phyloP scores from a whole-genome alignment of 2,113 vertebrate genomes.

The Coptodon rendalli region DNA sequence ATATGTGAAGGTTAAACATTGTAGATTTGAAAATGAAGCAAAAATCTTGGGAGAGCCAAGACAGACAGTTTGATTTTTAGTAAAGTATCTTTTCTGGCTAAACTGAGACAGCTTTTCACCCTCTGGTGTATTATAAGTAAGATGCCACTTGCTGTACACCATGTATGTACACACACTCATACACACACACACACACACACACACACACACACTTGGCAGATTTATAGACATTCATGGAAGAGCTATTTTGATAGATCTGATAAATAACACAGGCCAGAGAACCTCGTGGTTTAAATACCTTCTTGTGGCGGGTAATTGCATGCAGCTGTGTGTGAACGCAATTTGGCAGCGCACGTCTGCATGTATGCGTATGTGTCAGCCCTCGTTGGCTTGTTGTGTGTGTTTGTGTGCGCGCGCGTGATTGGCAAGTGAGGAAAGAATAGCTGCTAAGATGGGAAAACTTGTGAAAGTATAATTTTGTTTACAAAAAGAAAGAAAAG shows the following conservation, averaged over 20 bases:
- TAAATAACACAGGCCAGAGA: slow-evolving; percentile 39
- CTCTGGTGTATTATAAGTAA: neutral
- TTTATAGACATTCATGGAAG: slow-evolving; percentile 19
- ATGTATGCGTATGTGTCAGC: neutral
- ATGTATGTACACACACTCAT: neutral
- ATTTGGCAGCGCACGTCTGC: slow-evolving; percentile 11
- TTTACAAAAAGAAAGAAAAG: neutral
- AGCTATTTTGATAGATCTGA: slow-evolving; percentile 54
- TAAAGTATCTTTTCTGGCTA: neutral
- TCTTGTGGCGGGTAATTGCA: slow-evolving; percentile 62
- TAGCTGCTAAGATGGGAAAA: neutral
- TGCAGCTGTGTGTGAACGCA: slow-evolving; percentile 60
- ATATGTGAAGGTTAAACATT: neutral
- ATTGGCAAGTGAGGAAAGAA: slow-evolving; percentile 18
- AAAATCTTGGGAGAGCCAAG: neutral
- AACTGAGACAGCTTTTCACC: neutral
- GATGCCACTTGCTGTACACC: neutral
- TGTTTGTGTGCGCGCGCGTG: neutral
- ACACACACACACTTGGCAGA: neutral
- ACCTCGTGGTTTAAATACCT: slow-evolving; percentile 53
- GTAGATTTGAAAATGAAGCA: neutral
- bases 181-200: neutral
- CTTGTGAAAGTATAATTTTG: slow-evolving; percentile 27
- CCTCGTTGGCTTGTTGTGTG: neutral
- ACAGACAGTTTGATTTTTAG: neutral